These are phyloP conservation scores for Ceuthmochares aereus DNA, from an alignment of 2,113 vertebrate genomes.

Conservation along the genomic window DNA sequence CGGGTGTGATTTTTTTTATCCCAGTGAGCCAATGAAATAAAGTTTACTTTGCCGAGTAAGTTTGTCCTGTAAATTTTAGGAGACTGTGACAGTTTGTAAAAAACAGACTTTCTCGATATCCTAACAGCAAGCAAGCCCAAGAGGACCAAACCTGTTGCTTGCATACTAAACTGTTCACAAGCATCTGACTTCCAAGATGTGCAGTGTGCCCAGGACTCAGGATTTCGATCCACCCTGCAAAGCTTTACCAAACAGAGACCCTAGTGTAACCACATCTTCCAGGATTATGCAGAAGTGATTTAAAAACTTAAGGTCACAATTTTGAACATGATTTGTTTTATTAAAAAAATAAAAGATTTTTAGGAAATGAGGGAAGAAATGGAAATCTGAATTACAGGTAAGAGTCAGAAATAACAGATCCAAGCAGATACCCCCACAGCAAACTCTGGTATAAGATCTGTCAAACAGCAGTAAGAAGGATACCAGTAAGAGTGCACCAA, in stretches of 20 bases:
- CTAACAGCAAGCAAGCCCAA: neutral
- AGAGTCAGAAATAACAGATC: neutral
- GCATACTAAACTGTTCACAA: neutral
- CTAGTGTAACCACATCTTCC: neutral
- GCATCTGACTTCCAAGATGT: neutral
- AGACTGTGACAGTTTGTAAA: neutral
- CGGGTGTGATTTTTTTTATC: neutral
- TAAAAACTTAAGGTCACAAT: neutral
- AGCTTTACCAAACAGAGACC: neutral
- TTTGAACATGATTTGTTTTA: neutral
- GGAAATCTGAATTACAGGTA: neutral
- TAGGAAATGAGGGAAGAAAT: neutral
- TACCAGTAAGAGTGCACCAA: neutral
- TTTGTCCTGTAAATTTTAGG: neutral
- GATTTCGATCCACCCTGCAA: neutral
- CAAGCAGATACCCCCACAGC: neutral
- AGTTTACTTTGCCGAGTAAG: neutral
- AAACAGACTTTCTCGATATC: neutral
- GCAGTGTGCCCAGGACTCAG: neutral
- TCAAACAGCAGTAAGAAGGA: neutral
- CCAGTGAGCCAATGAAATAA: neutral
- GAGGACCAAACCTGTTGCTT: neutral
- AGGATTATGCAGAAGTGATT: neutral
- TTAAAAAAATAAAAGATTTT: neutral
- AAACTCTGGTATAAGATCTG: neutral